Conservation (phyloP, 23 tunicate species). For the Botrylloides violaceus region DNA sequence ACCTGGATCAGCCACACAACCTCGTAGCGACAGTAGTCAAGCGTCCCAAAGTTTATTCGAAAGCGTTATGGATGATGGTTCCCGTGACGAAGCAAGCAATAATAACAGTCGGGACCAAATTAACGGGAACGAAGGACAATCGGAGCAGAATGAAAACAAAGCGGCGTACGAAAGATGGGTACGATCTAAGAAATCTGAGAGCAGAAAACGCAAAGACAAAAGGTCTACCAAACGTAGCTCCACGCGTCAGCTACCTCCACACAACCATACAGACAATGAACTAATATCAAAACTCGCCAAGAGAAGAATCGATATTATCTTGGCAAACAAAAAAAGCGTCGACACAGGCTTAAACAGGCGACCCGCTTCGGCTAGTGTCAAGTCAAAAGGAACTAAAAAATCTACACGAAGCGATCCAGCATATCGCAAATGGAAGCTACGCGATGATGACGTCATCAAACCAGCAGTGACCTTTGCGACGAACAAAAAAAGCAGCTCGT, state of each 20-base stretch:
- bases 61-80: conserved; percentile 26
- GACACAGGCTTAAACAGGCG: conserved; percentile 49
- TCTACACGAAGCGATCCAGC: neutral
- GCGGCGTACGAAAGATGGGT: conserved; percentile 68
- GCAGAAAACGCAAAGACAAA: conserved; percentile 21
- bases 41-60: neutral
- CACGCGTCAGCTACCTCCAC: conserved; percentile 21
- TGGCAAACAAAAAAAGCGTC: conserved; percentile 58
- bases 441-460: conserved; percentile 21
- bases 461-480: neutral
- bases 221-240: neutral
- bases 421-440: conserved; percentile 7
- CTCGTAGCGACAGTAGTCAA: neutral
- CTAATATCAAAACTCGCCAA: conserved; percentile 62
- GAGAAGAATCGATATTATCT: conserved; percentile 56
- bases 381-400: no score
- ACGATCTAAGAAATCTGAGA: conserved; percentile 18
- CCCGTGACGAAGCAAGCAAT: neutral
- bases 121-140: neutral
- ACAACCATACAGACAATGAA: conserved; percentile 68
- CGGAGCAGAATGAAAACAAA: neutral
- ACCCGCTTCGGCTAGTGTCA: neutral
- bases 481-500: neutral
- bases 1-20: conserved; percentile 9
- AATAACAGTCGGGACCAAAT: no score